Base-by-base conservation (phyloP, 1,140 invertebrate species). In the Drosophila bocqueti region DNA sequence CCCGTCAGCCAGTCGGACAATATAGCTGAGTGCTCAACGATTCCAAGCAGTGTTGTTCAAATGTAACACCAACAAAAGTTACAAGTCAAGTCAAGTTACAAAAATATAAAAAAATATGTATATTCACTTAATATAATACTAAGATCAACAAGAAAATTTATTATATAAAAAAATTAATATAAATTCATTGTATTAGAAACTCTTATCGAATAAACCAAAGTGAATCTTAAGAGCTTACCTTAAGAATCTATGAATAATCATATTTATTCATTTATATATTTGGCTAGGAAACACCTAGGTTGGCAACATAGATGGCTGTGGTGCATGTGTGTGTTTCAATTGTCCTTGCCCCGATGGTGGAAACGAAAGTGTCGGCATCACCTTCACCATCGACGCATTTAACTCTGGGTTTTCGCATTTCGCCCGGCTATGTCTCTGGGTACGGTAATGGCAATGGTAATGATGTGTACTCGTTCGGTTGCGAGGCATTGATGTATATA, bases 21-120 rank as follows among this genome's bases (percentile, higher is more conserved):
- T 87, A 84, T 72, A 78, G 72, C 77, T 72, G 81, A 89, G 84
- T 87, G 85, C 84, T 72, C 58, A 54, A 73, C 58, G 69, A 63
- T 54, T 42, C 8, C 10, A 16, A 21, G 1, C 24, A 69, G 66
- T 45, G 66, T 11, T 69, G 66, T 13, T 5, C 1, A 8, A 34
- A 34, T 34, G 11, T 34, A 34, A 34, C 31, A 34, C 31, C 31
- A 10, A 34, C n/a, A 10, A 34, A 7, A 3, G 31, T 7, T 8
- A 8, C 24, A 24, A 24, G 24, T 24, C 24, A 24, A 24, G 24
- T 34, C 31, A 11, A 34, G 31, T 34, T 34, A 11, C 10, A 34
- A 34, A 10, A 34, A 4, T 34, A 11, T 34, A 4, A 34, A 3
- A 34, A 34, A 10, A 34, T 11, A 10, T 34, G 10, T 34, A 34